Conservation (phyloP, 2,888 invertebrate genomes). For the Clanis bilineata region DNA sequence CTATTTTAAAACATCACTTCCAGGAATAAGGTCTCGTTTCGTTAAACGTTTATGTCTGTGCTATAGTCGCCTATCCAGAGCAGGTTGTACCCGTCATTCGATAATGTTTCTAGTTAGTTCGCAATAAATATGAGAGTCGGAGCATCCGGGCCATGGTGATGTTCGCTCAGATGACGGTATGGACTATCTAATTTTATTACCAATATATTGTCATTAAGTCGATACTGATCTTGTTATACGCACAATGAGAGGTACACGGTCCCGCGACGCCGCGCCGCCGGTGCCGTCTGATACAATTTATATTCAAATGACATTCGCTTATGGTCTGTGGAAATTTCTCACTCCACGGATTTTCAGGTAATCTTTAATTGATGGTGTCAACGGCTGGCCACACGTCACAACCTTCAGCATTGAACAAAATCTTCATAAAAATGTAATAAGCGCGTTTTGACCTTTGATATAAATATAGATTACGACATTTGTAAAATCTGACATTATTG, state of each 20-base stretch:
- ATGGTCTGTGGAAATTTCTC: constrained; percentile 73
- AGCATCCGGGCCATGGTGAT: constrained; percentile 55
- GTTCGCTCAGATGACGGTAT: constrained; percentile 72
- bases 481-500: constrained; percentile 16
- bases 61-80: constrained; percentile 60
- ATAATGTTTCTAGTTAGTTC: constrained; percentile 79
- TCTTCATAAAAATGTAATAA: constrained; percentile 34
- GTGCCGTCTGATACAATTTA: constrained; percentile 71
- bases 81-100: constrained; percentile 63
- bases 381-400: constrained; percentile 51
- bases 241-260: constrained; percentile 75
- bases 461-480: constrained; percentile 33
- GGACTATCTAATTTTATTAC: constrained; percentile 82
- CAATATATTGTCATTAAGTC: constrained; percentile 83
- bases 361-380: constrained; percentile 73
- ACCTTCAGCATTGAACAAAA: constrained; percentile 42
- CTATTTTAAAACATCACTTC: constrained; percentile 51
- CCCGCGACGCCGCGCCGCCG: constrained; percentile 54
- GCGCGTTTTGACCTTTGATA: constrained; percentile 39
- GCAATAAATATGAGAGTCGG: constrained; percentile 77
- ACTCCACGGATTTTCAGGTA: constrained; percentile 77
- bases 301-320: constrained; percentile 80
- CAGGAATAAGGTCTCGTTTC: constrained; percentile 60
- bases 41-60: constrained; percentile 42
- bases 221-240: constrained; percentile 83